Evolutionary conservation across 1,140 invertebrate genomes (phyloP), one percentile per base, ranked within the genome.

Genomic region (Drosophila pseudoananassae): DNA sequence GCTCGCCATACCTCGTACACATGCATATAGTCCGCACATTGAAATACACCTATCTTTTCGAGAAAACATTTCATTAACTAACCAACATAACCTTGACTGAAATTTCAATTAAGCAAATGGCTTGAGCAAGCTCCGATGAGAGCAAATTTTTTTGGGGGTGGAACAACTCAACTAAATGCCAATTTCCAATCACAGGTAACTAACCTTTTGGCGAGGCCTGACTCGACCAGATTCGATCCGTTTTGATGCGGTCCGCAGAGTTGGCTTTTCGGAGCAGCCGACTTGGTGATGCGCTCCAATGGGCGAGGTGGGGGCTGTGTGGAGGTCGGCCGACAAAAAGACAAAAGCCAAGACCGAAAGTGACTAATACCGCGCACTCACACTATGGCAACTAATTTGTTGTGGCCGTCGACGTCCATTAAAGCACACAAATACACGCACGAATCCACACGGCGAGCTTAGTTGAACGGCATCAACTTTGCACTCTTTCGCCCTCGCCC

Each of bases 291-390:
- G 74, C 74, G 75, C 46, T 69, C 64, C 79, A 75, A 78, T 78
- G n/a, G 31, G 14, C 9, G 9, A 5, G 38, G 14, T 43, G 14
- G 40, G 40, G 43, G 43, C 14, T 7, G 40, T 7, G 7, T 7
- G 17, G 55, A 55, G 72, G 60, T 59, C 58, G 58, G 50, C 59
- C 25, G 70, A 77, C 68, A 76, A 70, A 45, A 29, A 45, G 54
- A 53, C 63, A 75, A 78, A 69, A 53, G 80, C 69, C 66, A 74
- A 84, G 72, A 57, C 78, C 66, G 57, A 76, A 75, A 68, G 75
- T 84, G 81, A 84, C 80, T 84, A 84, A 84, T 85, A 57, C 71
- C 64, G 55, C 27, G 20, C 78, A 58, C 72, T 47, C 78, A 74
- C 46, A 70, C 73, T 20, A 20, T 10, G 45, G 9, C 33, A 43